phyloP scores from a whole-genome alignment of 2,113 vertebrate genomes.

The Nerophis lumbriciformis region DNA sequence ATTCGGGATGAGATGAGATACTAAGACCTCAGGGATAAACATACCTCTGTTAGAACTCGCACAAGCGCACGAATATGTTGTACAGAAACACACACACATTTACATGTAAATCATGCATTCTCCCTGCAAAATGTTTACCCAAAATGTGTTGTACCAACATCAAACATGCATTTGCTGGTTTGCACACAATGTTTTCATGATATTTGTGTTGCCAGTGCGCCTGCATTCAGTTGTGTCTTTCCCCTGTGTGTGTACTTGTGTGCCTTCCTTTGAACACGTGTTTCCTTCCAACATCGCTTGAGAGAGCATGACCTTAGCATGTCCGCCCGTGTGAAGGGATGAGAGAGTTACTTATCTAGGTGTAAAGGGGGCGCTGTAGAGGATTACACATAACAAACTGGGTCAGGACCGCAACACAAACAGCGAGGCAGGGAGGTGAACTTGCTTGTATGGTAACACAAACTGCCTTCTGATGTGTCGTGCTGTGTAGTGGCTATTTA shows the following conservation, averaged over 20 bases:
- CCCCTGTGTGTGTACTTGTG: neutral
- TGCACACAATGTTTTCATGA: constrained; percentile 46
- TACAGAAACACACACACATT: constrained; percentile 12
- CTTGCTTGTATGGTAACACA: constrained; percentile 2
- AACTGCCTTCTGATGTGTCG: neutral
- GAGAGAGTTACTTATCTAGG: constrained; percentile 42
- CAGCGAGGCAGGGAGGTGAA: constrained; percentile 11
- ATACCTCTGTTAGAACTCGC: constrained; percentile 51
- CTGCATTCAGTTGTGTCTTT: constrained; percentile 2
- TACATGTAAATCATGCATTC: constrained; percentile 1
- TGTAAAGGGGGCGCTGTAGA: constrained; percentile 50
- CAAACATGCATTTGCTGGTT: constrained; percentile 55
- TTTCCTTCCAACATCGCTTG: neutral
- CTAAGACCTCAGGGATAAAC: constrained; percentile 67
- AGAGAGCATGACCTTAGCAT: neutral
- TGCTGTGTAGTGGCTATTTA: neutral
- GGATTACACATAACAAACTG: constrained; percentile 47
- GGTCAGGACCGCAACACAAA: constrained; percentile 42
- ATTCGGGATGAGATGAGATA: constrained; percentile 68
- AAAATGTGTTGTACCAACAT: constrained; percentile 44
- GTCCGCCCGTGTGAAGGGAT: neutral
- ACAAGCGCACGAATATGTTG: constrained; percentile 26
- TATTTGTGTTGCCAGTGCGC: constrained; percentile 14
- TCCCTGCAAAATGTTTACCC: constrained; percentile 15
- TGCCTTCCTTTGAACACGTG: neutral